phyloP scores from a whole-genome alignment of 2,888 invertebrate species.

The Synergus laeviventris region DNA sequence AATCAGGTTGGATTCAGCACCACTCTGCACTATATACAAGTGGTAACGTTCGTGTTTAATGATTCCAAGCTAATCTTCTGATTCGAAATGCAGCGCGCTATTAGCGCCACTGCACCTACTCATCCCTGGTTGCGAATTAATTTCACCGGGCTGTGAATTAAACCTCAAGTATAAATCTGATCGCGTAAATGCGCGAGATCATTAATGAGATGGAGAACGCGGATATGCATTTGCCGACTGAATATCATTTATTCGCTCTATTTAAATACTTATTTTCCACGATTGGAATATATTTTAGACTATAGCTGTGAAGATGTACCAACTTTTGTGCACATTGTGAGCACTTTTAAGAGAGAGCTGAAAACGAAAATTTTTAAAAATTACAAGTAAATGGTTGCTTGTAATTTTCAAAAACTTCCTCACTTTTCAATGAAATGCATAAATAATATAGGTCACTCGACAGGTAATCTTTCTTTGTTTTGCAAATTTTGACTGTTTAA shows the following conservation, averaged over 20 bases:
- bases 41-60: slow-evolving; percentile 65
- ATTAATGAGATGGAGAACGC: slow-evolving; percentile 58
- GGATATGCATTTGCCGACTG: slow-evolving; percentile 3
- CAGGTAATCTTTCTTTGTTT: no score
- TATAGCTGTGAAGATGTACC: no score
- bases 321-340: no score
- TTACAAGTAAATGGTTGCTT: no score
- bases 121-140: slow-evolving; percentile 73
- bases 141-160: slow-evolving; percentile 70
- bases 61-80: slow-evolving; percentile 70
- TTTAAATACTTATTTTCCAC: no score
- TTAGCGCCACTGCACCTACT: slow-evolving; percentile 58
- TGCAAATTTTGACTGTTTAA: no score
- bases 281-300: no score
- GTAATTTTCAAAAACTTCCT: no score
- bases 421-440: no score
- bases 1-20: slow-evolving; percentile 11
- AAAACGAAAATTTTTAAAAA: no score
- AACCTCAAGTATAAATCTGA: slow-evolving; percentile 73
- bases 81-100: slow-evolving; percentile 65
- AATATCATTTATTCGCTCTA: slow-evolving; percentile 2
- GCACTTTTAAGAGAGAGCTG: no score
- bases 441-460: no score
- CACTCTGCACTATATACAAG: slow-evolving; percentile 1
- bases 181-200: slow-evolving; percentile 49